Base-by-base conservation (phyloP, 2,888 invertebrate genomes). In the Ichneumoninae sp. region DNA sequence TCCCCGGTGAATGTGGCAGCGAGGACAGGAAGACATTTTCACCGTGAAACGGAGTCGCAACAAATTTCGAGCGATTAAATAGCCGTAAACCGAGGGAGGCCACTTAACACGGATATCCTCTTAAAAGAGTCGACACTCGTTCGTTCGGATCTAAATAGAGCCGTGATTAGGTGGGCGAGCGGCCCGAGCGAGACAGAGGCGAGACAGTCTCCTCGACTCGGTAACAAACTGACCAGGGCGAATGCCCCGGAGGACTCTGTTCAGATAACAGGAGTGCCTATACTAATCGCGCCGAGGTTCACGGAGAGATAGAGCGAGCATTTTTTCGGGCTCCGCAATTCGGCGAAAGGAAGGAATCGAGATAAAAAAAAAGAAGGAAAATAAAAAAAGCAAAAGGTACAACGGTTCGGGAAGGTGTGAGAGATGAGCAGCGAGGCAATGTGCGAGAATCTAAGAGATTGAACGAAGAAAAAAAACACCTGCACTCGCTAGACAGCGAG, bases 101-200 rank as follows among this genome's bases (percentile, higher is more conserved):
- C 90, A 89, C 91, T 91, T 89, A 90, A 93, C 93, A 93, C 91
- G 93, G 91, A 93, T 93, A 93, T 92, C 93, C 93, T 93, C 92
- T 93, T 93, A 93, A 93, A 91, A 91, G 91, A 87, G 88, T 89
- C 89, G 86, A 87, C 87, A 88, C 87, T 50, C 50, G 52, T 65
- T 36, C 63, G 63, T 69, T 33, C 36, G 90, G 89, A 92, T 91
- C 91, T 91, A 93, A 93, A 93, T 93, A 93, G 93, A 93, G 93
- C 91, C 92, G 89, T 93, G 93, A 93, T 93, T 92, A 92, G 91
- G 89, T 89, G 90, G 89, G 89, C 85, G 86, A 86, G 79, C 57
- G 44, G 71, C 57, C 54, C 33, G 65, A 81, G 50, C 30, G 57
- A 81, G 81, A 84, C 30, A 26, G 75, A 81, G 52, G 69, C 57